These are phyloP conservation scores for Aspiorhynchus laticeps DNA, from an alignment of 2,113 vertebrate species.

Conservation along the genomic window DNA sequence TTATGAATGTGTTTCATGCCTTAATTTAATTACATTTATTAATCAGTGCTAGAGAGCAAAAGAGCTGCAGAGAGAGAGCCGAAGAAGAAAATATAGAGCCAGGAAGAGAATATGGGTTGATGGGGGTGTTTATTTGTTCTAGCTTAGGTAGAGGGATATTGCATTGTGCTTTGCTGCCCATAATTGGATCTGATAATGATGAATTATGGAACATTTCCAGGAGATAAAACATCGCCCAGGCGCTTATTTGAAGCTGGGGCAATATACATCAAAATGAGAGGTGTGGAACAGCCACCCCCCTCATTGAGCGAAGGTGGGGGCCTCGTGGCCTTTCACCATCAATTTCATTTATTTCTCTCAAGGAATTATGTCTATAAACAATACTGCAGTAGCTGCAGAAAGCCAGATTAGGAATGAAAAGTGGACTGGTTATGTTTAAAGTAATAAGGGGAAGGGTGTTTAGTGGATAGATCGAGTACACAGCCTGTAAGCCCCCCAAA, in stretches of 20 bases:
- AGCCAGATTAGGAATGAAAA: slow-evolving; percentile 60
- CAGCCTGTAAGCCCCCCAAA: neutral
- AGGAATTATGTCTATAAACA: slow-evolving; percentile 60
- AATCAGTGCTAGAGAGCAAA: slow-evolving; percentile 59
- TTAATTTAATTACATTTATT: slow-evolving; percentile 78
- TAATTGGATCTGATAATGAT: slow-evolving; percentile 67
- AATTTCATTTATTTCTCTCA: slow-evolving; percentile 68
- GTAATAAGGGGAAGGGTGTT: slow-evolving; percentile 35
- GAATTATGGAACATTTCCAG: slow-evolving; percentile 67
- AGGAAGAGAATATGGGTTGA: slow-evolving; percentile 40
- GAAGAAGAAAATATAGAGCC: neutral
- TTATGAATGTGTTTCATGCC: slow-evolving; percentile 68
- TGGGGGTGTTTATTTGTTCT: slow-evolving; percentile 65
- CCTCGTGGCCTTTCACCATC: slow-evolving; percentile 57
- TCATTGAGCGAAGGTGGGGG: slow-evolving; percentile 36
- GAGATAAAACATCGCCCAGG: slow-evolving; percentile 59
- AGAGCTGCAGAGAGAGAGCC: neutral
- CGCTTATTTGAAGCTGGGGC: slow-evolving; percentile 56
- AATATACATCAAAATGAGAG: slow-evolving; percentile 55
- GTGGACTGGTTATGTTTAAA: slow-evolving; percentile 53
- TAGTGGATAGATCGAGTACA: slow-evolving; percentile 45
- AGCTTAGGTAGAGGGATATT: slow-evolving; percentile 61
- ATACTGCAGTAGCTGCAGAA: slow-evolving; percentile 59
- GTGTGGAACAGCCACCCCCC: slow-evolving; percentile 47
- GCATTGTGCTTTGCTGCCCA: slow-evolving; percentile 56